These are phyloP conservation scores for Ditylenchus dipsaci DNA, from an alignment of 1,140 invertebrate species.

Conservation along the genomic window DNA sequence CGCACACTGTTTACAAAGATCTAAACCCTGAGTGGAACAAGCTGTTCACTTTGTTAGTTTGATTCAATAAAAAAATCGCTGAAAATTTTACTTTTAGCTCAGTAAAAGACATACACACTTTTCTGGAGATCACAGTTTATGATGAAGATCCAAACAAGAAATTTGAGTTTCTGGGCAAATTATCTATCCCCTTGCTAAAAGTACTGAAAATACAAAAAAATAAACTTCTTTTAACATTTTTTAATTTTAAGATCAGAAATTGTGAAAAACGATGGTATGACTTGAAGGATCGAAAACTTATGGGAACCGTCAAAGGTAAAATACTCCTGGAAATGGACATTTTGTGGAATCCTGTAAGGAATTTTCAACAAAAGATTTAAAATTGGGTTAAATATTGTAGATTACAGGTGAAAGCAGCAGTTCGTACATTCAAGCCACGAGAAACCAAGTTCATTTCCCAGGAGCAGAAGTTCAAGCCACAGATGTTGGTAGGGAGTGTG, in stretches of 20 bases:
- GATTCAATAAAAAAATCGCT: neutral
- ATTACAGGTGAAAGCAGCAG: conserved; percentile 73
- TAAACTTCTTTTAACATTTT: neutral
- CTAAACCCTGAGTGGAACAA: conserved; percentile 94
- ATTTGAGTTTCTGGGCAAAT: conserved; percentile 90
- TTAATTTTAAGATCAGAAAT: conserved; percentile 69
- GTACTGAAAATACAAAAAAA: conserved; percentile 23
- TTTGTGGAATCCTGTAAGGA: conserved; percentile 74
- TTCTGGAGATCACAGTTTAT: conserved; percentile 91
- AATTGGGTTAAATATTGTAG: conserved; percentile 39
- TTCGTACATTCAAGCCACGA: conserved; percentile 86
- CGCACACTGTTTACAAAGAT: conserved; percentile 97
- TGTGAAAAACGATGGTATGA: conserved; percentile 91
- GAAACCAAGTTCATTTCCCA: conserved; percentile 90
- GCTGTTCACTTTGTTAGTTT: conserved; percentile 90
- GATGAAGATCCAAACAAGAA: conserved; percentile 97
- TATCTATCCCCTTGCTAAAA: conserved; percentile 76
- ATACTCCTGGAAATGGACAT: conserved; percentile 86
- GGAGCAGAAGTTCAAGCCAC: conserved; percentile 88
- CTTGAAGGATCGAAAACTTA: conserved; percentile 90
- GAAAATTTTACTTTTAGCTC: conserved; percentile 66
- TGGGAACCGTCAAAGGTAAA: conserved; percentile 81
- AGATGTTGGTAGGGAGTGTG: conserved; percentile 24
- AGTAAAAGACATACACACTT: conserved; percentile 92
- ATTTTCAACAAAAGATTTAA: conserved; percentile 59